Evolutionary conservation across 2,113 vertebrate genomes (phyloP).

Genomic region (Pantherophis guttatus): DNA sequence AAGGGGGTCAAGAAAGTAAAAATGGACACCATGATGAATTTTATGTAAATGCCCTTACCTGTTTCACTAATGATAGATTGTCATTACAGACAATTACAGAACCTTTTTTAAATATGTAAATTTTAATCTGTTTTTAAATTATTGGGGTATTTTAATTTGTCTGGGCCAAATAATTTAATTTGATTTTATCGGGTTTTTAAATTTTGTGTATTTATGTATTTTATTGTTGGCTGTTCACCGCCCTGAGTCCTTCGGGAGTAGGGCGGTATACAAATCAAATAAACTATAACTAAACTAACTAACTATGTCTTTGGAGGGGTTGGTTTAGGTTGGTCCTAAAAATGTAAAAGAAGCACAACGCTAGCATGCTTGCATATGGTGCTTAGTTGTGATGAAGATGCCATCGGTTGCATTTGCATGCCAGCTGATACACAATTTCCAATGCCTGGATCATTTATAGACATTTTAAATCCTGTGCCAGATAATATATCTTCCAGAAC

Average conservation of each 20-base stretch:
- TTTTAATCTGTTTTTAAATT: too few species aligned
- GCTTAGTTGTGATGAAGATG: background rate
- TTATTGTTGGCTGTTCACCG: too few species aligned
- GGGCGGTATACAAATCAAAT: too few species aligned
- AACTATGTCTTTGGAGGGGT: background rate
- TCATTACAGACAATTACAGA: background rate
- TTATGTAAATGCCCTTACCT: background rate
- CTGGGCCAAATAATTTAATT: too few species aligned
- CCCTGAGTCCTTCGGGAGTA: too few species aligned
- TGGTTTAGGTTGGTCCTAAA: background rate
- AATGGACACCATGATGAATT: background rate
- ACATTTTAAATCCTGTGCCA: background rate
- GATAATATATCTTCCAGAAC: background rate
- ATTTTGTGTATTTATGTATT: too few species aligned
- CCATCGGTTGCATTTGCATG: background rate
- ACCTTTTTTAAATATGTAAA: too few species aligned
- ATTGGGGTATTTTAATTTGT: too few species aligned
- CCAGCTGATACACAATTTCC: background rate
- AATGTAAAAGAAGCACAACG: background rate
- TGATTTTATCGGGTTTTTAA: too few species aligned
- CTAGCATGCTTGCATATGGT: background rate
- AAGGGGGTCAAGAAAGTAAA: too few species aligned
- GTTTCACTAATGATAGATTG: background rate
- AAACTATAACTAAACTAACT: too few species aligned
- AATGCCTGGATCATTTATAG: background rate